Percentiles rank a stretch among this genome's conserved stretches.
Evolutionary conservation across 2,888 invertebrate genomes (phyloP).

Genomic region (Drosophila picticornis): DNA sequence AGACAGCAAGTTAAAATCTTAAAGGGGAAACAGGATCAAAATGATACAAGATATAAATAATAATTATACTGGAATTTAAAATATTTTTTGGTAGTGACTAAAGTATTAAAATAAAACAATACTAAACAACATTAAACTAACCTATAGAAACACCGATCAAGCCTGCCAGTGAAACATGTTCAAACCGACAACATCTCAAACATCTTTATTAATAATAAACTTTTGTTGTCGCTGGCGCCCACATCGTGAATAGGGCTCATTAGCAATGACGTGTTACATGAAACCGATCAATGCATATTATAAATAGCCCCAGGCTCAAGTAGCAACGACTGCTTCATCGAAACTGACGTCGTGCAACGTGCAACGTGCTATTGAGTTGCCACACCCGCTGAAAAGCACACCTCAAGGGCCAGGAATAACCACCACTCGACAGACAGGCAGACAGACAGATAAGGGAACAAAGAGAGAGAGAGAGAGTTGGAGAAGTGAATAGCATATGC

Average conservation of each 20-base stretch:
- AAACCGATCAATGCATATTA: constrained; percentile 52
- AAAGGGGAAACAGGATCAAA: not conserved
- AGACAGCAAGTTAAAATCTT: not conserved
- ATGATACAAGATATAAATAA: not conserved
- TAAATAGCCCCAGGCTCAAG: constrained; percentile 27
- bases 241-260: constrained; percentile 2
- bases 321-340: not conserved
- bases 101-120: not conserved
- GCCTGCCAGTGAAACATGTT: not conserved
- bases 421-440: constrained; percentile 48
- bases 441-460: constrained; percentile 11
- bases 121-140: not conserved
- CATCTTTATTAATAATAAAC: not conserved
- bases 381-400: constrained; percentile 46
- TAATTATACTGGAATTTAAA: not conserved
- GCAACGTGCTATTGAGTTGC: constrained; percentile 49
- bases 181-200: not conserved
- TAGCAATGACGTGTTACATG: constrained; percentile 22
- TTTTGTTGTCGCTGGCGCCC: not conserved
- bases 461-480: constrained; percentile 12
- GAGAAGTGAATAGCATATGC: not conserved
- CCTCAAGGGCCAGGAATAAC: constrained; percentile 68
- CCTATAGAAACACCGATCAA: not conserved
- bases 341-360: constrained; percentile 18
- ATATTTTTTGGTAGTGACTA: not conserved